Evolutionary conservation across 2,888 invertebrate genomes (phyloP), one percentile per base, ranked within the genome.

Genomic region (Lasius fuliginosus): DNA sequence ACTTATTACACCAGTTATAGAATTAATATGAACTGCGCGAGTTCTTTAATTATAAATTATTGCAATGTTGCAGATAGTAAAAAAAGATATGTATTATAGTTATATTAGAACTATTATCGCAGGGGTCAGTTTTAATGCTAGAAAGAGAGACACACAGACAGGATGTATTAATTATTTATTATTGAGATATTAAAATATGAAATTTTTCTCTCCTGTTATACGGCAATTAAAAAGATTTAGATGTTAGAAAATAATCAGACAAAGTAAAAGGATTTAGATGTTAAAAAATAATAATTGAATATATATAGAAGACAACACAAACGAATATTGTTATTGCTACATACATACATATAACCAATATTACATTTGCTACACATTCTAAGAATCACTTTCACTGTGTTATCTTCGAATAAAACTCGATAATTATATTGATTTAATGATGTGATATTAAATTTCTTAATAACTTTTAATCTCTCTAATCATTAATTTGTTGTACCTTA

Each of bases 31-130:
- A 88, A 86, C 81, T 85, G 84, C 23, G 83, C 74, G 89, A 87
- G 83, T 90, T 85, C 86, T 88, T 85, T 86, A 82, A 64, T 88
- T 86, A 87, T 89, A 89, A 87, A 89, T 90, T 88, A 91, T 91
- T 86, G 77, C 42, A 40, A 81, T 85, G 85, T 89, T 87, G 86
- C 58, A 86, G 76, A 84, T 84, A 87, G 85, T 74, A 64, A 84
- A 86, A 53, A n/a, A 53, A 53, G 8, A 53, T n/a, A 62, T 79
- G 53, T 87, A 86, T 84, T 65, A 76, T 84, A 85, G 69, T 83
- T 86, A 33, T 77, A 85, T 23, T 73, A 83, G 62, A 42, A 77
- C 81, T 65, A 85, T 60, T 62, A 84, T 65, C 74, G 53, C 53
- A 53, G 8, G 84, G 71, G 68, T 69, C 82, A 82, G 23, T 68